Conservation (phyloP, 2,113 vertebrate species). For the Callipepla squamata region DNA sequence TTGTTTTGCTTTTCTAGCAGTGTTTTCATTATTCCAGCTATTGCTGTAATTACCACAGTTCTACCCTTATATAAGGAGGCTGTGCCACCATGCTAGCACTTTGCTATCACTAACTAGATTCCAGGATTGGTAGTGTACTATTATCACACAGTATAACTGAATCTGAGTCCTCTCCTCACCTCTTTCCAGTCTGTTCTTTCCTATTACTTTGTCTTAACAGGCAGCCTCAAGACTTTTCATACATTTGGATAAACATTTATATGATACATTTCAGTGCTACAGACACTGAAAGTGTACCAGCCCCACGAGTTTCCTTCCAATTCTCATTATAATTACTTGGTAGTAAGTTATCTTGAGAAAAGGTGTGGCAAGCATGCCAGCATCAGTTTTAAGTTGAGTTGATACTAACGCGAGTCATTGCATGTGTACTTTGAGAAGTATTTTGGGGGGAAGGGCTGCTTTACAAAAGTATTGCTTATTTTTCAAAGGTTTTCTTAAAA, state of each 20-base stretch:
- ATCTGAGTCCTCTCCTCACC: background rate
- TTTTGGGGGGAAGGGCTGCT: background rate
- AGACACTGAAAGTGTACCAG: background rate
- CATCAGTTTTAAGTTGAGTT: background rate
- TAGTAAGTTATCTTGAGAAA: background rate
- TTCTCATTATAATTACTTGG: background rate
- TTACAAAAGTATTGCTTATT: background rate
- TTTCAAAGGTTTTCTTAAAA: background rate
- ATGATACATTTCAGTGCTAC: background rate
- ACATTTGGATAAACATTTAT: background rate
- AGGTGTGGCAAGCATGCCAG: background rate
- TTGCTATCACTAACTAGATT: background rate
- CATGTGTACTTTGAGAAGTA: background rate
- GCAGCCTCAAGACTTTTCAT: background rate
- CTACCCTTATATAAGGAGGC: background rate
- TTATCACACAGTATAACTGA: background rate
- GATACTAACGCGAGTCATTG: background rate
- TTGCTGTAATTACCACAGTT: background rate
- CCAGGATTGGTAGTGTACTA: background rate
- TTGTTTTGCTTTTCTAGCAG: background rate
- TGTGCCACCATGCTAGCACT: accelerated
- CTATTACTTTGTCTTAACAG: background rate
- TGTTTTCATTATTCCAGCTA: background rate
- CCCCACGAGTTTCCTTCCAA: background rate
- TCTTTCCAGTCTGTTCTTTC: background rate